phyloP scores from a whole-genome alignment of 2,888 invertebrate species.

The Drepana falcataria region DNA sequence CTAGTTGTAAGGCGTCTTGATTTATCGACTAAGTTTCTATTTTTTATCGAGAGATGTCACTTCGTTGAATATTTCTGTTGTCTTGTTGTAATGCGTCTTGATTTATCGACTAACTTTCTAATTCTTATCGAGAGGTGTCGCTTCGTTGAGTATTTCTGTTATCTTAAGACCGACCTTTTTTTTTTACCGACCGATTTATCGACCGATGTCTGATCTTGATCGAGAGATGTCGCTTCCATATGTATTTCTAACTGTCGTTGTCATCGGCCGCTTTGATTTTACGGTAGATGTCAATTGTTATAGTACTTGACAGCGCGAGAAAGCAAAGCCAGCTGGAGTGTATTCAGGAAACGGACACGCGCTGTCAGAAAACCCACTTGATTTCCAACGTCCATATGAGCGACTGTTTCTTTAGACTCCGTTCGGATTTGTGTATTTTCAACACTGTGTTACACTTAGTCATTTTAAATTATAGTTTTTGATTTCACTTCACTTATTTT shows the following conservation, averaged over 20 bases:
- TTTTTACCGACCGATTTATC: too few relatives aligned
- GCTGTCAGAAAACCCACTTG: conserved; percentile 27
- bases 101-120: too few relatives aligned
- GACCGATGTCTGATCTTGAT: too few relatives aligned
- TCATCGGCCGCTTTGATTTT: conserved; percentile 10
- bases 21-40: too few relatives aligned
- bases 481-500: conserved; percentile 4
- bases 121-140: too few relatives aligned
- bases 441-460: conserved; percentile 19
- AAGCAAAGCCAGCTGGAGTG: neutral
- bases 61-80: too few relatives aligned
- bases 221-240: neutral
- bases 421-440: conserved; percentile 19
- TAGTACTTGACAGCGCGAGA: conserved; percentile 9
- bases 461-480: conserved; percentile 16
- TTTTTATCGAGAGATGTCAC: too few relatives aligned
- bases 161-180: too few relatives aligned
- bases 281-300: conserved; percentile 3
- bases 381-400: conserved; percentile 23
- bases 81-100: too few relatives aligned
- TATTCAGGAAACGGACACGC: neutral
- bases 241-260: neutral
- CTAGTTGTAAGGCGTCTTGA: too few relatives aligned
- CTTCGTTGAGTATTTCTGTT: too few relatives aligned
- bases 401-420: conserved; percentile 16